A percentile compares a stretch with the other conserved stretches of the same genome.
Evolutionary conservation across 2,888 invertebrate species (phyloP).

Genomic region (Diarsia mendica): DNA sequence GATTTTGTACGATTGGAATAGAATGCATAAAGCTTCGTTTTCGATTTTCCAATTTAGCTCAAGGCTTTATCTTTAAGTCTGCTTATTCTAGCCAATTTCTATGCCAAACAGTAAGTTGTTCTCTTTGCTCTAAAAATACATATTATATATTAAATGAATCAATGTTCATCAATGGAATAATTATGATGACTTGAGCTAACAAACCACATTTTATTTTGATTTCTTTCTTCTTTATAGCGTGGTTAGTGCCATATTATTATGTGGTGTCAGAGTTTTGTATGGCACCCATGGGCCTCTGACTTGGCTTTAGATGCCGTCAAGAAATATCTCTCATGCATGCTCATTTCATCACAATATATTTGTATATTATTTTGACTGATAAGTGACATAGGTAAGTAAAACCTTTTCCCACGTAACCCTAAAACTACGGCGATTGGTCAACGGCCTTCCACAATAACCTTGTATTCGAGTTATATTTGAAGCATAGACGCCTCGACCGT

Average conservation of each 20-base stretch:
- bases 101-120: background rate
- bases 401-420: constrained; percentile 40
- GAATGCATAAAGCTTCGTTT: background rate
- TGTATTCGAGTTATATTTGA: constrained; percentile 63
- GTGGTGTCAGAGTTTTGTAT: too few species aligned
- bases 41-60: background rate
- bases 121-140: too few species aligned
- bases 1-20: constrained; percentile 2
- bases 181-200: too few species aligned
- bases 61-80: background rate
- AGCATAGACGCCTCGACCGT: constrained; percentile 51
- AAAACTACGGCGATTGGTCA: constrained; percentile 55
- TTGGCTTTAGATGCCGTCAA: too few species aligned
- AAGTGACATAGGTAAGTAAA: background rate
- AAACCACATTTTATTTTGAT: too few species aligned
- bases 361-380: background rate
- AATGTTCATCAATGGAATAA: too few species aligned
- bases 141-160: too few species aligned
- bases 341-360: too few species aligned
- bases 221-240: too few species aligned
- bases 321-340: too few species aligned
- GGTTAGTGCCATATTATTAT: too few species aligned
- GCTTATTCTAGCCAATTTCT: background rate
- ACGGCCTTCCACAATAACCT: constrained; percentile 62
- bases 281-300: too few species aligned